These are phyloP conservation scores for Montipora capricornis DNA, from an alignment of 64 coral and sea anemone species.

Conservation along the genomic window DNA sequence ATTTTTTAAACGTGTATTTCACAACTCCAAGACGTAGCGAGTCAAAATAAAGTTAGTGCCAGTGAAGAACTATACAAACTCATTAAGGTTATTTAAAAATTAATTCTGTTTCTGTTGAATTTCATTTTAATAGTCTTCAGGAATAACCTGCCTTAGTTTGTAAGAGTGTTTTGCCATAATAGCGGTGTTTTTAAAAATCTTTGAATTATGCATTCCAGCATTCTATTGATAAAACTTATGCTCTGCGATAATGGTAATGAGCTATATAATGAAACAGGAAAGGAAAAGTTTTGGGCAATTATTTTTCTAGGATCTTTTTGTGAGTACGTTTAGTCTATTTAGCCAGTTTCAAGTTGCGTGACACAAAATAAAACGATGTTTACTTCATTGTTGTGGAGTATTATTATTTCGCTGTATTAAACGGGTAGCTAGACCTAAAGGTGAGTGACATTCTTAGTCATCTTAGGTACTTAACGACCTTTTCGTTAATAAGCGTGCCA, in stretches of 20 bases:
- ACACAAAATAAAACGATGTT: conserved; percentile 35
- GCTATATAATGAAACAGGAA: conserved; percentile 16
- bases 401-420: too few species aligned
- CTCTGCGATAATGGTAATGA: conserved; percentile 11
- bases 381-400: conserved; percentile 13
- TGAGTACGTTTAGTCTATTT: conserved; percentile 21
- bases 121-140: not conserved
- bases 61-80: not conserved
- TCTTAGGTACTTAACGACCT: too few species aligned
- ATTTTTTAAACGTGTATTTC: not conserved
- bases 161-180: conserved; percentile 21
- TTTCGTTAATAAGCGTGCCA: too few species aligned
- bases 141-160: conserved; percentile 23
- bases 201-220: not conserved
- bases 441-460: too few species aligned
- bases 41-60: conserved; percentile 13
- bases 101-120: not conserved
- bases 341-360: conserved; percentile 11
- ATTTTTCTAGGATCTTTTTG: conserved; percentile 21
- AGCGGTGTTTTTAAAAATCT: conserved; percentile 26
- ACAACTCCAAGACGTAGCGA: not conserved
- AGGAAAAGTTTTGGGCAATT: conserved; percentile 5
- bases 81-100: not conserved
- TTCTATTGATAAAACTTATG: conserved; percentile 3
- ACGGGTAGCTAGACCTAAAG: too few species aligned